A percentile compares a stretch with the other conserved stretches of the same genome.
Conservation (phyloP, 30 jellyfish, hydroid and myxozoan species). For the Turritopsis dohrnii region DNA sequence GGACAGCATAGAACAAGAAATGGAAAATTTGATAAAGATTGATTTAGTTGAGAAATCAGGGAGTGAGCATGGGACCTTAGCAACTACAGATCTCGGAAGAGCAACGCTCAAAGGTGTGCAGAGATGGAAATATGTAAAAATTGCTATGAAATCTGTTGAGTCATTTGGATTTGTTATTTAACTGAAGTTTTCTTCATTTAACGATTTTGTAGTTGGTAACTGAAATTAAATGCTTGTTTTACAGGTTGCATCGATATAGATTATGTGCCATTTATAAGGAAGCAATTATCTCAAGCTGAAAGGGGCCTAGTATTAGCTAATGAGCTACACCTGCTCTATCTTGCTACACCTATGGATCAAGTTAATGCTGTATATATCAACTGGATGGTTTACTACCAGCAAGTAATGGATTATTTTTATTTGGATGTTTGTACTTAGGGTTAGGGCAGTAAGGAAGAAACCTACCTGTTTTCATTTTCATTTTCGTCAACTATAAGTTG, state of each 20-base stretch:
- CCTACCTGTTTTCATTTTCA: too few species aligned
- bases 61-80: constrained; percentile 1
- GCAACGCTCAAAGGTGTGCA: constrained; percentile 71
- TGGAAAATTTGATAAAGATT: constrained; percentile 30
- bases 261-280: constrained; percentile 47
- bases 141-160: too few species aligned
- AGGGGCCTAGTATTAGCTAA: constrained; percentile 44
- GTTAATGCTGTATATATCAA: constrained; percentile 50
- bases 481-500: too few species aligned
- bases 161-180: too few species aligned
- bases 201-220: too few species aligned
- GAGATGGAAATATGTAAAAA: not conserved
- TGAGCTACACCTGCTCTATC: constrained; percentile 84
- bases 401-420: constrained; percentile 32
- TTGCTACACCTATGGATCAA: constrained; percentile 76
- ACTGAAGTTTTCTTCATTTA: not conserved
- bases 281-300: constrained; percentile 55
- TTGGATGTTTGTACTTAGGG: too few species aligned
- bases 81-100: constrained; percentile 57
- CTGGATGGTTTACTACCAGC: constrained; percentile 74
- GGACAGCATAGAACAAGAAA: constrained; percentile 26
- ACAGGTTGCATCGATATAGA: constrained; percentile 95
- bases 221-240: too few species aligned
- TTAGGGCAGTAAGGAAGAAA: too few species aligned
- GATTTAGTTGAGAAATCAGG: constrained; percentile 41